Percentiles rank a stretch among this genome's conserved stretches.
phyloP scores from a whole-genome alignment of 2,797 vertebrate genomes.

The Pempheris klunzingeri region DNA sequence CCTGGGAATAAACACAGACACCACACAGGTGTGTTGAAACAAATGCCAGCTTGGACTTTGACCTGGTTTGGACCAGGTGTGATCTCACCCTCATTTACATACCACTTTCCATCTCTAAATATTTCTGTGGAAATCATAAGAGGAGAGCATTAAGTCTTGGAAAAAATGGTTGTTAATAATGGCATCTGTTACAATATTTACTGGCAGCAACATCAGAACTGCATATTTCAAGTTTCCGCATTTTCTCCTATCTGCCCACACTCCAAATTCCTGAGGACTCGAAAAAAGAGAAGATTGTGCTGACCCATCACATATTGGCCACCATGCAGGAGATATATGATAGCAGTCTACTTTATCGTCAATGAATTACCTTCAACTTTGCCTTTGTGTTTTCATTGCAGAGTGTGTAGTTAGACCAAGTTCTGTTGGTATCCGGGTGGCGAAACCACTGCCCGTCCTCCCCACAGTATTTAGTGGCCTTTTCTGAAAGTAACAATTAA shows the following conservation, averaged over 20 bases:
- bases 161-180: slow-evolving; percentile 16
- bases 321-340: slow-evolving; percentile 28
- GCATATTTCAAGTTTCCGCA: slow-evolving; percentile 31
- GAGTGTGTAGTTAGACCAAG: slow-evolving; percentile 97
- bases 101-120: slow-evolving; percentile 23
- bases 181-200: slow-evolving; percentile 30
- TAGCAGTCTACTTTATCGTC: slow-evolving; percentile 16
- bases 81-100: neutral
- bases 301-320: slow-evolving; percentile 25
- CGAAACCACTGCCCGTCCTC: slow-evolving; percentile 94
- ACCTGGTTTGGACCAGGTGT: neutral
- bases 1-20: slow-evolving; percentile 8
- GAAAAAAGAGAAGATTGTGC: slow-evolving; percentile 24
- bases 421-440: slow-evolving; percentile 95
- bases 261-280: slow-evolving; percentile 13
- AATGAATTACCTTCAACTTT: slow-evolving; percentile 89
- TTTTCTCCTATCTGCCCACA: slow-evolving; percentile 17
- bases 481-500: slow-evolving; percentile 85
- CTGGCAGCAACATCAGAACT: slow-evolving; percentile 3
- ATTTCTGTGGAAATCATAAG: slow-evolving; percentile 11
- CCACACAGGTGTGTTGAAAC: neutral
- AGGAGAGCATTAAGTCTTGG: slow-evolving; percentile 2
- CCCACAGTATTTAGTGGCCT: slow-evolving; percentile 93
- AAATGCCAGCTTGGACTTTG: slow-evolving; percentile 15
- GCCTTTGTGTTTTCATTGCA: slow-evolving; percentile 93